Percentiles rank a stretch among this genome's conserved stretches.
These are phyloP conservation scores for Leucoptera coffeella DNA, from an alignment of 2,888 invertebrate genomes.

Conservation along the genomic window DNA sequence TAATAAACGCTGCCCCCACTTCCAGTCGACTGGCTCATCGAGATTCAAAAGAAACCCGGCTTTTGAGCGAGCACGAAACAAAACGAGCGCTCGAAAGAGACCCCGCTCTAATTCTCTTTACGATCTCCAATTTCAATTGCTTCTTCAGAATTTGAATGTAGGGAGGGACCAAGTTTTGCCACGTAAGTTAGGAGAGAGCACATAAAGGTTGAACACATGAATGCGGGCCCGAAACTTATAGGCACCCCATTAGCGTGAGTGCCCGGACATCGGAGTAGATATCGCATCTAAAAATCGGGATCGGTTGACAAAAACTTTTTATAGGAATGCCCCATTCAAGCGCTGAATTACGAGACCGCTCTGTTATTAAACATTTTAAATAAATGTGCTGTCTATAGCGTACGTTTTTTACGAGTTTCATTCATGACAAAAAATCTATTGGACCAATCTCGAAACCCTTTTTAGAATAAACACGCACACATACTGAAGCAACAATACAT, in stretches of 20 bases:
- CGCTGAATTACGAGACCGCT: too few relatives aligned
- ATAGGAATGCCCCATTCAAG: too few relatives aligned
- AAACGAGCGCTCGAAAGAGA: constrained; percentile 44
- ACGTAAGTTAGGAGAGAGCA: constrained; percentile 23
- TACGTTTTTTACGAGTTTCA: constrained; percentile 29
- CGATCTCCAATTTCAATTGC: constrained; percentile 55
- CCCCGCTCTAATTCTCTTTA: constrained; percentile 52
- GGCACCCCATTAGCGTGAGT: constrained; percentile 49
- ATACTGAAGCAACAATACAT: constrained; percentile 22
- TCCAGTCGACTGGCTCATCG: constrained; percentile 45
- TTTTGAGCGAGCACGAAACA: constrained; percentile 41
- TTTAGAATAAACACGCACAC: constrained; percentile 21
- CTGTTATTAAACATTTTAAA: constrained; percentile 48
- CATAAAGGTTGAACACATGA: constrained; percentile 36
- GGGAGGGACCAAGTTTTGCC: constrained; percentile 52
- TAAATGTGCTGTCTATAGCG: constrained; percentile 27
- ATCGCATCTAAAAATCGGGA: constrained; percentile 43
- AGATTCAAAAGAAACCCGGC: constrained; percentile 50
- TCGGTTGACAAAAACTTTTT: constrained; percentile 39
- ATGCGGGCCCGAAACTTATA: constrained; percentile 40
- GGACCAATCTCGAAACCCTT: constrained; percentile 29
- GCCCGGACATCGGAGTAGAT: constrained; percentile 34
- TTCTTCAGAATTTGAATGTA: constrained; percentile 53
- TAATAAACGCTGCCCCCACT: constrained; percentile 47
- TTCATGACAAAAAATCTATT: constrained; percentile 29